phyloP scores from a whole-genome alignment of 2,888 invertebrate genomes.

The Masnerella sp. region DNA sequence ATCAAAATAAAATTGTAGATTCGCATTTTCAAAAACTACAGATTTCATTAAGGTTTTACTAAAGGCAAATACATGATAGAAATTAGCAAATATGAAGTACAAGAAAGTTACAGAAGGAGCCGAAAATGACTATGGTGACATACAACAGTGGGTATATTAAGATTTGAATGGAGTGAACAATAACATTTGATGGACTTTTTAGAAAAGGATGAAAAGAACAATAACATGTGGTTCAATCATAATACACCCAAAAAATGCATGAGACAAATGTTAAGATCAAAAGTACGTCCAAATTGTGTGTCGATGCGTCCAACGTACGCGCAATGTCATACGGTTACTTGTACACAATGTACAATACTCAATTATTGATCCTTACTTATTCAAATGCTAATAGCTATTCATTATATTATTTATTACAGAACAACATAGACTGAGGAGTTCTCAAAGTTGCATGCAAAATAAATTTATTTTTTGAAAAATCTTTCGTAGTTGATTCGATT shows the following conservation, averaged over 20 bases:
- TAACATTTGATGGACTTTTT: background rate
- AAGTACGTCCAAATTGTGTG: slow-evolving; percentile 20
- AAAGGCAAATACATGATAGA: slow-evolving; percentile 2
- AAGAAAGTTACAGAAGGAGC: slow-evolving; percentile 45
- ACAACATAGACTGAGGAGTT: slow-evolving; percentile 24
- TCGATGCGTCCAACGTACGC: slow-evolving; percentile 41
- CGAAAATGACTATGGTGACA: slow-evolving; percentile 53
- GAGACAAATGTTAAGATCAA: slow-evolving; percentile 42
- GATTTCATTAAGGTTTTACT: too few species aligned
- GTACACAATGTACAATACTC: slow-evolving; percentile 45
- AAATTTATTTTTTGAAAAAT: too few species aligned
- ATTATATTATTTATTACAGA: slow-evolving; percentile 14
- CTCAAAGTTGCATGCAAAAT: slow-evolving; percentile 28
- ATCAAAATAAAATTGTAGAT: too few species aligned
- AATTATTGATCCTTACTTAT: too few species aligned
- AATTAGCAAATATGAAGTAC: slow-evolving; percentile 27
- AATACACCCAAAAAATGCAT: slow-evolving; percentile 42
- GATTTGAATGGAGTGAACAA: slow-evolving; percentile 1
- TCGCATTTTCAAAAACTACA: too few species aligned
- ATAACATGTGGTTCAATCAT: slow-evolving; percentile 19
- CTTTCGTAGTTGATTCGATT: too few species aligned
- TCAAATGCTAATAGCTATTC: slow-evolving; percentile 8
- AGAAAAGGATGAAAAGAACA: too few species aligned
- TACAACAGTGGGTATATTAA: slow-evolving; percentile 45
- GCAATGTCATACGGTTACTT: slow-evolving; percentile 57